phyloP scores from a whole-genome alignment of 2,797 vertebrate genomes.

The Cirrhinus molitorella region DNA sequence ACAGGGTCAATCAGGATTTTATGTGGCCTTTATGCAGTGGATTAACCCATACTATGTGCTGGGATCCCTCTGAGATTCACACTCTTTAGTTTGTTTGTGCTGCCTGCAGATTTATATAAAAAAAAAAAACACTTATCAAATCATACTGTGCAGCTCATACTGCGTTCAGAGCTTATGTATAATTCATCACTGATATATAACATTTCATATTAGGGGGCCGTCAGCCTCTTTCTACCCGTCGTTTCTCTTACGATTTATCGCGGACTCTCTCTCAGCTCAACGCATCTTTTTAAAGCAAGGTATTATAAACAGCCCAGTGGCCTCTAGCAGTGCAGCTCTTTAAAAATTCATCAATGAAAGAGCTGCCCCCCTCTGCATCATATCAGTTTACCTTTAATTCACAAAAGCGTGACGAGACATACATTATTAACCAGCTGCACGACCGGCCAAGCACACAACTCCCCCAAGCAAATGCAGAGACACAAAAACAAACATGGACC shows the following conservation, averaged over 20 bases:
- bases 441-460: slow-evolving; percentile 9
- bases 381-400: slow-evolving; percentile 80
- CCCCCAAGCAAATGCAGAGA: slow-evolving; percentile 21
- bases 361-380: slow-evolving; percentile 41
- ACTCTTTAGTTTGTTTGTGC: not conserved
- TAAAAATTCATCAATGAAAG: slow-evolving; percentile 76
- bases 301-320: slow-evolving; percentile 57
- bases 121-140: not conserved
- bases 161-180: slow-evolving; percentile 57
- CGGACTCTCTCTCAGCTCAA: slow-evolving; percentile 40
- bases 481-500: slow-evolving; percentile 25
- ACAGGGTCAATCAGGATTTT: not conserved
- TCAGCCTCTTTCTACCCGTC: slow-evolving; percentile 53
- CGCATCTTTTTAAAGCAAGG: slow-evolving; percentile 63
- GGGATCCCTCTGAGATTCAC: slow-evolving; percentile 5
- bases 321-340: slow-evolving; percentile 70
- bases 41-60: not conserved
- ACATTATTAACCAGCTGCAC: slow-evolving; percentile 73
- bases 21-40: not conserved
- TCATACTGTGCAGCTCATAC: slow-evolving; percentile 1
- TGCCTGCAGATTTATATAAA: not conserved
- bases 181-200: slow-evolving; percentile 69
- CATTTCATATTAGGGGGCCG: slow-evolving; percentile 53
- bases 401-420: slow-evolving; percentile 65
- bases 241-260: not conserved